These are phyloP conservation scores for Leptopilina drosophilae DNA, from an alignment of 2,888 invertebrate species.

Conservation along the genomic window DNA sequence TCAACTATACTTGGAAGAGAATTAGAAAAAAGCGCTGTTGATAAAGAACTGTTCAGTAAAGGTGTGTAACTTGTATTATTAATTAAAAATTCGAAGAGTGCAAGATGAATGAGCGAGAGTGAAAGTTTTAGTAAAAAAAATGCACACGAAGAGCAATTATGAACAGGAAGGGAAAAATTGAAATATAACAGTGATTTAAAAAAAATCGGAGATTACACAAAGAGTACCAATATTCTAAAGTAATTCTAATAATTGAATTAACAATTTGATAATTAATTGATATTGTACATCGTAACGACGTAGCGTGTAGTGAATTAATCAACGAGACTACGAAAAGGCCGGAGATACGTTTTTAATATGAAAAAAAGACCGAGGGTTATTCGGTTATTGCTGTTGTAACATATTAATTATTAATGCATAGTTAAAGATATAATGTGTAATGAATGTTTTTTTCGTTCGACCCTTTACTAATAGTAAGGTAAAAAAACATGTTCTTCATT, in stretches of 20 bases:
- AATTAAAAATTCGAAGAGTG: slow-evolving; percentile 39
- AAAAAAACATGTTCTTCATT: slow-evolving; percentile 19
- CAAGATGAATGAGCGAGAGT: slow-evolving; percentile 40
- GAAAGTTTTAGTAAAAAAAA: slow-evolving; percentile 26
- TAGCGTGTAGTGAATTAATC: slow-evolving; percentile 74
- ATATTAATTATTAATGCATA: slow-evolving; percentile 66
- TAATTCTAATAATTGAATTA: slow-evolving; percentile 77
- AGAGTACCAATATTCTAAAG: slow-evolving; percentile 77
- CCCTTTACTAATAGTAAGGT: slow-evolving; percentile 46
- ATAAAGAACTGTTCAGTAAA: slow-evolving; percentile 51
- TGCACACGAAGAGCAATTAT: slow-evolving; percentile 52
- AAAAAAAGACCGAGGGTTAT: slow-evolving; percentile 52
- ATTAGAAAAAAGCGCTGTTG: slow-evolving; percentile 45
- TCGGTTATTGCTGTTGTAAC: slow-evolving; percentile 71
- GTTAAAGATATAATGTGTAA: slow-evolving; percentile 56
- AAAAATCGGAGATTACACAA: slow-evolving; percentile 67
- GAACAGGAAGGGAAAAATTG: slow-evolving; percentile 40
- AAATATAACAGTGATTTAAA: slow-evolving; percentile 49
- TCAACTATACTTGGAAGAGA: slow-evolving; percentile 69
- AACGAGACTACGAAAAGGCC: slow-evolving; percentile 62
- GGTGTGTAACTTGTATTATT: slow-evolving; percentile 42
- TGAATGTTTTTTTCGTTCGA: slow-evolving; percentile 57
- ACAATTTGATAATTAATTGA: slow-evolving; percentile 77
- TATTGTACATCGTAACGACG: slow-evolving; percentile 76
- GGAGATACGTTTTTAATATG: slow-evolving; percentile 67